Base-by-base conservation (phyloP, 2,888 invertebrate species). In the Sarcophaga caerulescens region DNA sequence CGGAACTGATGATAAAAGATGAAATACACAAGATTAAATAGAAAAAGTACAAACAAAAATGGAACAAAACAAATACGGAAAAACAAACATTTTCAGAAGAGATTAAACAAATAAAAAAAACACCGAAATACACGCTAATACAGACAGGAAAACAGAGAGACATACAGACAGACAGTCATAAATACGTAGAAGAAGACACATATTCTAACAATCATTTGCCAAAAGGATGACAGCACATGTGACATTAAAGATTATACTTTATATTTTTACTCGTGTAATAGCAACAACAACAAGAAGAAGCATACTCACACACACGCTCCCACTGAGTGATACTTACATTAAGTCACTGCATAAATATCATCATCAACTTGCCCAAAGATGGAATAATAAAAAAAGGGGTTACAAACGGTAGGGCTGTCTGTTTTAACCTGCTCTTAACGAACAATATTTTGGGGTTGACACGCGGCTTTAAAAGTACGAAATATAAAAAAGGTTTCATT, bases 241-340 rank as follows among this genome's bases (percentile, higher is more conserved):
- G 65, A 66, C 66, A 80, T 73, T 68, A 44, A 52, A 60, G 80
- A 66, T 74, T 74, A 80, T 74, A 74, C 73, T 66, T 74, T 66
- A 68, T 62, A 47, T 44, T 66, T 80, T 47, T 47, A 35, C 35
- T 35, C 35, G 35, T 35, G 68, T 47, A 71, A 35, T 44, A 21
- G 25, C n/a, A 10, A 52, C 4, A 57, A 12, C 25, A 25, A 25
- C 3, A 25, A 25, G 25, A 25, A 25, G 4, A 25, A 25, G 4
- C 25, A 4, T 25, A 25, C 25, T 25, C 25, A 25, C 35, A 35
- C 35, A 35, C 6, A 35, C 35, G 1, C 14, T 35, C 4, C 47
- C 52, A 65, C n/a, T 14, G 4, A 35, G 17, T n/a, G 1, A 52
- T n/a, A 25, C 17, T 14, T 17, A 52, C 23, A 47, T 69, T 69